Evolutionary conservation across 1,140 invertebrate species (phyloP).

Genomic region (Ceratoteleas bidentatus): DNA sequence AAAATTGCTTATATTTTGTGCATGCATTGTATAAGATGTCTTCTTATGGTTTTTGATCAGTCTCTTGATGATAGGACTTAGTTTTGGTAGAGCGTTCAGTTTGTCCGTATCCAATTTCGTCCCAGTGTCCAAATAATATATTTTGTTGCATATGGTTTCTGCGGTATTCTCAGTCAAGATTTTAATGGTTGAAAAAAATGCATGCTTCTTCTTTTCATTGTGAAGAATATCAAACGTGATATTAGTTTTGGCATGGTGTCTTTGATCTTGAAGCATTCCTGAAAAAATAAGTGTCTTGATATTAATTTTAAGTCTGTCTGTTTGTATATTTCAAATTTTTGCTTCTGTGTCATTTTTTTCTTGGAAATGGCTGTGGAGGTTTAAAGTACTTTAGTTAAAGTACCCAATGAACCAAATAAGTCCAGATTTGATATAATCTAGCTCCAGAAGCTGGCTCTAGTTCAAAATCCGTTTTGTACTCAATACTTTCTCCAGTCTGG

Average conservation of each 20-base stretch:
- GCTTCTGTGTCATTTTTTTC: too few relatives aligned
- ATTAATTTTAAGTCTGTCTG: too few relatives aligned
- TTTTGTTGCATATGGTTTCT: slow-evolving; percentile 1
- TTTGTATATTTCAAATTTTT: too few relatives aligned
- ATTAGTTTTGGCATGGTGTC: not conserved
- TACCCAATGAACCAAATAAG: too few relatives aligned
- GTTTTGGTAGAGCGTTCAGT: slow-evolving; percentile 1
- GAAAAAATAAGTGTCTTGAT: too few relatives aligned
- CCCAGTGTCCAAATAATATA: slow-evolving; percentile 25
- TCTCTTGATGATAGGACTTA: slow-evolving; percentile 25
- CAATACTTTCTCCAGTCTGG: too few relatives aligned
- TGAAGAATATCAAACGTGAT: slow-evolving; percentile 23
- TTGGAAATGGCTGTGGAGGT: too few relatives aligned
- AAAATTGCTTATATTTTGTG: slow-evolving; percentile 25
- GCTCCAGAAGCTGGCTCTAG: too few relatives aligned
- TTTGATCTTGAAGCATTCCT: too few relatives aligned
- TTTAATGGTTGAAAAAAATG: slow-evolving; percentile 30
- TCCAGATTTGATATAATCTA: too few relatives aligned
- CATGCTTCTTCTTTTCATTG: slow-evolving; percentile 31
- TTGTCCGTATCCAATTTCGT: not conserved
- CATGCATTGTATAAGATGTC: slow-evolving; percentile 37
- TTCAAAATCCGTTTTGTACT: too few relatives aligned
- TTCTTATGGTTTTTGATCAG: slow-evolving; percentile 23
- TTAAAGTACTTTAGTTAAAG: too few relatives aligned
- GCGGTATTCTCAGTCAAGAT: slow-evolving; percentile 23